phyloP scores from a whole-genome alignment of 2,888 invertebrate genomes.

The Nowickia ferox region DNA sequence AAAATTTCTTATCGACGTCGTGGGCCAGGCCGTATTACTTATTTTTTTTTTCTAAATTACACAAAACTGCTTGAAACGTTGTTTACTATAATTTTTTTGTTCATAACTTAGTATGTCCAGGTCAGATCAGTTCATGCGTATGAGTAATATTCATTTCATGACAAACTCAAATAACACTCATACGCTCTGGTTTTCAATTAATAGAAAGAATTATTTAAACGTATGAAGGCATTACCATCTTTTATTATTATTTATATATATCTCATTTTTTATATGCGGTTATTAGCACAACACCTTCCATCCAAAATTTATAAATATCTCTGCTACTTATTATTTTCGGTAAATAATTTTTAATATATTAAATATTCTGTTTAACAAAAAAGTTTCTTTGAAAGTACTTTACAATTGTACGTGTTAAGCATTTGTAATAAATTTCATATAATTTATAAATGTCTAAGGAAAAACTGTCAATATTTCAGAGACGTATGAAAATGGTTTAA shows the following conservation, averaged over 20 bases:
- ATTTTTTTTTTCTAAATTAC: too few species aligned
- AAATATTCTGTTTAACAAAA: conserved; percentile 1
- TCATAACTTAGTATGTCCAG: too few species aligned
- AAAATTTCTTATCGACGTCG: too few species aligned
- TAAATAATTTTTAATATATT: conserved; percentile 9
- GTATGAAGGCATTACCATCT: too few species aligned
- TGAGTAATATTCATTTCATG: conserved; percentile 6
- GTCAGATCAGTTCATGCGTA: background rate
- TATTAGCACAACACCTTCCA: too few species aligned
- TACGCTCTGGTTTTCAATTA: background rate
- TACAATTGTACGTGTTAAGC: conserved; percentile 33
- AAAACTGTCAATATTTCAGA: background rate
- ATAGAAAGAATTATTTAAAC: too few species aligned
- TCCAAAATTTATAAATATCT: background rate
- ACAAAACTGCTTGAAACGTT: too few species aligned
- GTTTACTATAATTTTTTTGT: too few species aligned
- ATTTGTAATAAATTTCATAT: conserved; percentile 21
- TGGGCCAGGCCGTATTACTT: too few species aligned
- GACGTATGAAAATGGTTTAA: background rate
- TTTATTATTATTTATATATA: too few species aligned
- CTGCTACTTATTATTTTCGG: background rate
- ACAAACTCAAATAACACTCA: conserved; percentile 12
- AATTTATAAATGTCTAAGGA: background rate
- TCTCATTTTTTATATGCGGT: background rate
- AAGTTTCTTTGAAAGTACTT: conserved; percentile 16